Evolutionary conservation across 2,797 vertebrate species (phyloP).

Genomic region (Phalloptychus januarius): DNA sequence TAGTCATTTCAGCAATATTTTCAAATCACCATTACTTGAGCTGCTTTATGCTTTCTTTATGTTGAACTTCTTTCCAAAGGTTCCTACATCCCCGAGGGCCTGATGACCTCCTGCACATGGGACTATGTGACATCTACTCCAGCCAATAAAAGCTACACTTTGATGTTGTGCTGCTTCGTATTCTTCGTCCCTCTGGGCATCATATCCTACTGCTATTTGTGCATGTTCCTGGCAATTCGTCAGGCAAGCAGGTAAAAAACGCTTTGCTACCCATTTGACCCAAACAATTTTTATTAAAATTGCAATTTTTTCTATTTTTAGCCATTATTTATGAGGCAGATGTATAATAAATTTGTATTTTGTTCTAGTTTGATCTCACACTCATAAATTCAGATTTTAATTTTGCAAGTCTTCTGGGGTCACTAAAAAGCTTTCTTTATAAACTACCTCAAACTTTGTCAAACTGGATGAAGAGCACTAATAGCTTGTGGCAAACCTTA

Average conservation of each 20-base stretch:
- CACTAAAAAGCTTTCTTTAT: background rate
- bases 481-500: background rate
- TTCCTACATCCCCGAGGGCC: slow-evolving; percentile 84
- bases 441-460: background rate
- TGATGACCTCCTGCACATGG: slow-evolving; percentile 86
- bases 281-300: background rate
- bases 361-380: background rate
- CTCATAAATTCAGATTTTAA: background rate
- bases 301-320: background rate
- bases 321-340: background rate
- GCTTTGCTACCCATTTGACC: background rate
- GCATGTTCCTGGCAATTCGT: slow-evolving; percentile 82
- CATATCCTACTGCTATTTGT: slow-evolving; percentile 82
- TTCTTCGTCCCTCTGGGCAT: slow-evolving; percentile 83
- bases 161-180: slow-evolving; percentile 85
- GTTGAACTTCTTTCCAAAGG: slow-evolving; percentile 59
- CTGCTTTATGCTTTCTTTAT: background rate
- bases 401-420: background rate
- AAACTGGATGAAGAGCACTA: background rate
- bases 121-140: slow-evolving; percentile 81
- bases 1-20: background rate
- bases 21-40: background rate
- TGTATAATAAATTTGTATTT: background rate
- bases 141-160: slow-evolving; percentile 81
- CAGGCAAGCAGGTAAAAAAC: slow-evolving; percentile 73